A percentile compares a stretch with the other conserved stretches of the same genome.
phyloP scores from a whole-genome alignment of 1,140 invertebrate species.

The Atta colombica region DNA sequence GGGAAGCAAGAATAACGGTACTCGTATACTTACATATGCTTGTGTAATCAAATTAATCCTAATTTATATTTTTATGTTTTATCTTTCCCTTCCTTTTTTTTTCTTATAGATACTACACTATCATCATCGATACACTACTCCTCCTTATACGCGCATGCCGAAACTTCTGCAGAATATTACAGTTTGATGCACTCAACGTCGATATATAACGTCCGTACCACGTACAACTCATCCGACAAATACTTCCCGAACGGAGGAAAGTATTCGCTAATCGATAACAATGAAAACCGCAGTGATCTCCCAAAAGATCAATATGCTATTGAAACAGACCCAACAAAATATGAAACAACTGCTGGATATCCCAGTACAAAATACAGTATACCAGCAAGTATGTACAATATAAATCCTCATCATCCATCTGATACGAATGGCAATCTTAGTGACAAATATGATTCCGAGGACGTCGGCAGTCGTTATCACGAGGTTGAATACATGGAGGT shows the following conservation, averaged over 20 bases:
- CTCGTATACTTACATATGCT: not conserved
- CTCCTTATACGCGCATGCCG: conserved; percentile 77
- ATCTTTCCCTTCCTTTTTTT: not conserved
- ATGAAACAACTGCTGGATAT: conserved; percentile 78
- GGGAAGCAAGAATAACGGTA: conserved; percentile 79
- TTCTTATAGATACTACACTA: conserved; percentile 78
- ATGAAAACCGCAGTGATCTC: conserved; percentile 79
- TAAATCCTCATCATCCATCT: conserved; percentile 75
- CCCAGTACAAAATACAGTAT: conserved; percentile 73
- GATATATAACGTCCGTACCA: conserved; percentile 77
- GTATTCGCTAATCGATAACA: conserved; percentile 80
- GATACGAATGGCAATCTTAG: conserved; percentile 82
- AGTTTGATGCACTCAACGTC: conserved; percentile 82
- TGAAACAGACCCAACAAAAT: conserved; percentile 77
- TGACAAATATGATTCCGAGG: conserved; percentile 80
- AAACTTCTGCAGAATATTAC: conserved; percentile 82
- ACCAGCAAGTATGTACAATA: conserved; percentile 76
- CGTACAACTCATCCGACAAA: conserved; percentile 72
- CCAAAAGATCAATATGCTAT: conserved; percentile 75
- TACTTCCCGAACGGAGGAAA: conserved; percentile 78
- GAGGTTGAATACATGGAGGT: conserved; percentile 85
- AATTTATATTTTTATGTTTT: not conserved
- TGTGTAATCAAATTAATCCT: not conserved
- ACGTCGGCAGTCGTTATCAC: conserved; percentile 81
- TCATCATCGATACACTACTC: conserved; percentile 82